Percentiles rank a stretch among this genome's conserved stretches.
phyloP scores from a whole-genome alignment of 2,113 vertebrate species.

The Crotalus tigris region DNA sequence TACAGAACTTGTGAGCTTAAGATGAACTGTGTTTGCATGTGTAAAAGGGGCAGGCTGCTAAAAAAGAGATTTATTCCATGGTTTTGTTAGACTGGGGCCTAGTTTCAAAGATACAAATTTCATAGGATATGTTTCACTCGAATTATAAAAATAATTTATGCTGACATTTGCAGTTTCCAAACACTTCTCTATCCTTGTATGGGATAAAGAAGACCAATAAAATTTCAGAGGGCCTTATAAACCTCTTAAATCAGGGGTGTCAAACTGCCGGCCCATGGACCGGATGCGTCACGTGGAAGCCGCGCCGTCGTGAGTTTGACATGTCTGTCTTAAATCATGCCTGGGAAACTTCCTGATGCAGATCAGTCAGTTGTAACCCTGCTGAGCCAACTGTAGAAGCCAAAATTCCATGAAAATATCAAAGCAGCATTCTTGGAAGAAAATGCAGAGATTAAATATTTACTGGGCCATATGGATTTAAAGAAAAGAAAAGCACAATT shows the following conservation, averaged over 20 bases:
- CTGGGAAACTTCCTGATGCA: slow-evolving; percentile 64
- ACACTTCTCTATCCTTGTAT: slow-evolving; percentile 35
- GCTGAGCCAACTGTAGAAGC: slow-evolving; percentile 23
- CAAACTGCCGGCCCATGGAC: too few species aligned
- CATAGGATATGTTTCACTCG: slow-evolving; percentile 3
- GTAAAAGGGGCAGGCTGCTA: slow-evolving; percentile 17
- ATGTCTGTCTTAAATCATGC: slow-evolving; percentile 27
- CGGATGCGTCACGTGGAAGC: too few species aligned
- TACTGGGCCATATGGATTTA: slow-evolving; percentile 17
- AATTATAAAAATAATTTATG: slow-evolving; percentile 9
- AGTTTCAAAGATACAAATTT: slow-evolving; percentile 5
- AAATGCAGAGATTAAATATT: slow-evolving; percentile 34
- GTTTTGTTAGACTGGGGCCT: neutral
- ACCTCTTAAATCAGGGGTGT: slow-evolving; percentile 26
- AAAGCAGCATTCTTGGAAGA: slow-evolving; percentile 38
- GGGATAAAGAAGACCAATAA: slow-evolving; percentile 34
- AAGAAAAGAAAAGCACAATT: slow-evolving; percentile 25
- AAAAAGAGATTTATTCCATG: neutral
- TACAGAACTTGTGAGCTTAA: slow-evolving; percentile 27
- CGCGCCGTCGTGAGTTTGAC: too few species aligned
- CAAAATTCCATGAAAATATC: slow-evolving; percentile 42
- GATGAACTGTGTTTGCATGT: neutral
- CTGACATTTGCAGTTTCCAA: slow-evolving; percentile 14
- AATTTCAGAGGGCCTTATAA: slow-evolving; percentile 43
- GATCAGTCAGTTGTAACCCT: slow-evolving; percentile 38